Conservation (phyloP, 2,888 invertebrate species). For the Antitype chi region DNA sequence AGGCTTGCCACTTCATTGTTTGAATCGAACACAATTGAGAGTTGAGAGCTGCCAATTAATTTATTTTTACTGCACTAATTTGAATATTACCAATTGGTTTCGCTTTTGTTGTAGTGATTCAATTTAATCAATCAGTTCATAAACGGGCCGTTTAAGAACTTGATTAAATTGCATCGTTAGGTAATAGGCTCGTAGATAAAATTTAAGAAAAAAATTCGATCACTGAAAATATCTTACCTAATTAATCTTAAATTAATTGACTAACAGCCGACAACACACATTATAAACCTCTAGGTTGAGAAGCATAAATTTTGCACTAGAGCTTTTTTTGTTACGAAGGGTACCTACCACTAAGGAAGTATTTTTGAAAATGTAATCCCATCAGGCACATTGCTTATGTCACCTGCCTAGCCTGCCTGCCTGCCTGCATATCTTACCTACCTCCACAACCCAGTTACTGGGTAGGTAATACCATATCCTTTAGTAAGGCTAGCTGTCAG, state of each 20-base stretch:
- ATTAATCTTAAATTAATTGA: too few relatives aligned
- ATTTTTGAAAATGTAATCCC: neutral
- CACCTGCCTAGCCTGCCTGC: too few relatives aligned
- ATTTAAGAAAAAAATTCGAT: neutral
- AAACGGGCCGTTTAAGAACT: too few relatives aligned
- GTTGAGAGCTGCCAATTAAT: conserved; percentile 29
- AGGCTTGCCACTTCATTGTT: conserved; percentile 28
- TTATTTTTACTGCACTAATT: conserved; percentile 30
- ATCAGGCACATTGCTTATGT: neutral
- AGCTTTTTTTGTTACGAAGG: neutral
- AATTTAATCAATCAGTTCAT: neutral
- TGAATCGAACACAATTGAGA: conserved; percentile 26
- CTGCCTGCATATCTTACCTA: too few relatives aligned
- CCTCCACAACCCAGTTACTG: too few relatives aligned
- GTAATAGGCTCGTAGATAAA: neutral
- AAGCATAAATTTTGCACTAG: neutral
- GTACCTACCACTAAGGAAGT: neutral
- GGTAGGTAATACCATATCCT: too few relatives aligned
- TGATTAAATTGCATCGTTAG: neutral
- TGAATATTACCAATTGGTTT: conserved; percentile 17
- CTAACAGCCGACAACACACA: neutral
- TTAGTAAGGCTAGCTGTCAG: too few relatives aligned
- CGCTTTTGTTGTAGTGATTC: conserved; percentile 17
- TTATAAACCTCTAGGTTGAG: neutral
- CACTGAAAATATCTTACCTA: neutral